Percentiles rank a stretch among this genome's conserved stretches.
Evolutionary conservation across 2,797 vertebrate genomes (phyloP).

Genomic region (Heterohyrax brucei): DNA sequence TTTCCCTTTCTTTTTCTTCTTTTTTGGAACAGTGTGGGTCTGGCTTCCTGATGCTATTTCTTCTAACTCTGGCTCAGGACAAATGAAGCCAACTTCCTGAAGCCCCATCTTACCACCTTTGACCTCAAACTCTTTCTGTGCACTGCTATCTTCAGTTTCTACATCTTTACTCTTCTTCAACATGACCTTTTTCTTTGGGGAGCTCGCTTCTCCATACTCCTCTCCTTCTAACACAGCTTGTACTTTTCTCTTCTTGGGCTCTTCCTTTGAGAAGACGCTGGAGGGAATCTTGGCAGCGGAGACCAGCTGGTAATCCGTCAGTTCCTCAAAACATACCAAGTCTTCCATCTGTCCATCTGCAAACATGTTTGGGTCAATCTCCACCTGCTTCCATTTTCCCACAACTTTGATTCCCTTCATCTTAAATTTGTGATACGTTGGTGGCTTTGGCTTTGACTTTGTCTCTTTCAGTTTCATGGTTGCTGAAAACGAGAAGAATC

Average conservation of each 20-base stretch:
- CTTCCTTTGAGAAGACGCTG: conserved; percentile 80
- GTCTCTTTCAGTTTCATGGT: conserved; percentile 92
- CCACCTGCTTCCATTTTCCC: conserved; percentile 95
- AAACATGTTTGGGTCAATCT: conserved; percentile 94
- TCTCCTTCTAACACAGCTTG: conserved; percentile 85
- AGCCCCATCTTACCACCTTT: background rate
- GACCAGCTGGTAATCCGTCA: conserved; percentile 94
- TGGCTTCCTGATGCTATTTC: background rate
- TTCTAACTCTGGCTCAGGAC: conserved; percentile 8
- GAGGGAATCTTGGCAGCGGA: conserved; percentile 89
- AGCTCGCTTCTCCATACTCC: conserved; percentile 76
- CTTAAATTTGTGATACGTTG: conserved; percentile 72
- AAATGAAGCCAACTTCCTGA: background rate
- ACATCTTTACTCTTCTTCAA: conserved; percentile 85
- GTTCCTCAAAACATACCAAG: conserved; percentile 97
- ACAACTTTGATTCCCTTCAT: conserved; percentile 92
- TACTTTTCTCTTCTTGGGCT: conserved; percentile 88
- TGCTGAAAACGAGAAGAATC: conserved; percentile 71
- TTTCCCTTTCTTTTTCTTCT: conserved; percentile 88
- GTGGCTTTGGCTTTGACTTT: conserved; percentile 76
- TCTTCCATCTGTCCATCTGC: conserved; percentile 94
- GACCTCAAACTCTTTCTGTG: conserved; percentile 41
- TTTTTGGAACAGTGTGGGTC: conserved; percentile 80
- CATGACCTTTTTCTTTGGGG: conserved; percentile 84
- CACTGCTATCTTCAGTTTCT: conserved; percentile 44